phyloP scores from a whole-genome alignment of 2,888 invertebrate species.

The Monoplex corrugatus region DNA sequence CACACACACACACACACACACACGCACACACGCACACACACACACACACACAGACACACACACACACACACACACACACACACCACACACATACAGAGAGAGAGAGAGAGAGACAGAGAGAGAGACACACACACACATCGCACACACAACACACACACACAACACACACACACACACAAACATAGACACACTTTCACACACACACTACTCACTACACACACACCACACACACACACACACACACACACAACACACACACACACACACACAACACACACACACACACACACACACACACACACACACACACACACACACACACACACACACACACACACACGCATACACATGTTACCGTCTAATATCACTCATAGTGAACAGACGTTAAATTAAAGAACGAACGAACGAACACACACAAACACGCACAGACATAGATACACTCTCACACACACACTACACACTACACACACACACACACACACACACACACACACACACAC shows the following conservation, averaged over 20 bases:
- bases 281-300: not conserved
- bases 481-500: not conserved
- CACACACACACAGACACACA: not conserved
- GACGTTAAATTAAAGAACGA: no score
- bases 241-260: not conserved
- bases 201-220: not conserved
- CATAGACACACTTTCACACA: not conserved
- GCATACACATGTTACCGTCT: no score
- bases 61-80: not conserved
- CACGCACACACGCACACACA: not conserved
- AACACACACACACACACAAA: not conserved
- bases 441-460: not conserved
- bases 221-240: no score
- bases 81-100: no score
- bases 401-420: no score
- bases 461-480: not conserved
- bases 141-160: not conserved
- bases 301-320: not conserved
- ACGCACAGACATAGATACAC: not conserved
- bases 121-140: not conserved
- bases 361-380: no score
- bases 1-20: not conserved
- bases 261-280: not conserved
- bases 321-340: no score
- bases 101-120: not conserved